These are phyloP conservation scores for Calameuta idolon DNA, from an alignment of 2,888 invertebrate species.

Conservation along the genomic window DNA sequence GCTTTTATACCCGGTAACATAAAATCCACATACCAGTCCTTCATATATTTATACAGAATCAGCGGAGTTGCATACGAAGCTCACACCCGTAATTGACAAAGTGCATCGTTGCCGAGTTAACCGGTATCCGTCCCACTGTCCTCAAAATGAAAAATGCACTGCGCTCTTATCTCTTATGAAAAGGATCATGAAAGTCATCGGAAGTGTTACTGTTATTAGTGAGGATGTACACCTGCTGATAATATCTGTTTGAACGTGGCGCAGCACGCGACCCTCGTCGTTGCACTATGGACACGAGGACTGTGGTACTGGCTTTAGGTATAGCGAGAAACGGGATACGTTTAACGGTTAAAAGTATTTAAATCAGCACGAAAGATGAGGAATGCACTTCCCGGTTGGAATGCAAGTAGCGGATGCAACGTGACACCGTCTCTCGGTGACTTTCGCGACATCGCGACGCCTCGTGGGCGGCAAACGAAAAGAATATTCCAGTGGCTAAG, in stretches of 20 bases:
- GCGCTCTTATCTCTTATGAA: background rate
- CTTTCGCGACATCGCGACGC: constrained; percentile 12
- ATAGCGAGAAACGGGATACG: background rate
- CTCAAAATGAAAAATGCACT: background rate
- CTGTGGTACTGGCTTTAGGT: background rate
- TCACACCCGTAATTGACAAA: background rate
- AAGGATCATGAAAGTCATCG: background rate
- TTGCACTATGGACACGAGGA: background rate
- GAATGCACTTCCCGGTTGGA: background rate
- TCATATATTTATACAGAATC: too few species aligned
- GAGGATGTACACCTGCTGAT: background rate
- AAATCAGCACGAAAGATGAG: background rate
- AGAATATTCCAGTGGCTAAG: background rate
- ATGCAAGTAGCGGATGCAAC: background rate
- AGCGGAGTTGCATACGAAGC: background rate
- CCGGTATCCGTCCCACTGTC: background rate
- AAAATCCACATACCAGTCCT: background rate
- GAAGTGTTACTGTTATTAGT: background rate
- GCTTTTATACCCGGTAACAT: background rate
- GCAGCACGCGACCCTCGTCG: background rate
- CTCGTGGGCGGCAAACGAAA: background rate
- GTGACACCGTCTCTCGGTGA: background rate
- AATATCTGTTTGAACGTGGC: background rate
- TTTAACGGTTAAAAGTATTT: background rate
- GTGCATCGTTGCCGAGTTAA: background rate